Conservation (phyloP, 2,888 invertebrate genomes). For the Lamellibrachia satsuma region DNA sequence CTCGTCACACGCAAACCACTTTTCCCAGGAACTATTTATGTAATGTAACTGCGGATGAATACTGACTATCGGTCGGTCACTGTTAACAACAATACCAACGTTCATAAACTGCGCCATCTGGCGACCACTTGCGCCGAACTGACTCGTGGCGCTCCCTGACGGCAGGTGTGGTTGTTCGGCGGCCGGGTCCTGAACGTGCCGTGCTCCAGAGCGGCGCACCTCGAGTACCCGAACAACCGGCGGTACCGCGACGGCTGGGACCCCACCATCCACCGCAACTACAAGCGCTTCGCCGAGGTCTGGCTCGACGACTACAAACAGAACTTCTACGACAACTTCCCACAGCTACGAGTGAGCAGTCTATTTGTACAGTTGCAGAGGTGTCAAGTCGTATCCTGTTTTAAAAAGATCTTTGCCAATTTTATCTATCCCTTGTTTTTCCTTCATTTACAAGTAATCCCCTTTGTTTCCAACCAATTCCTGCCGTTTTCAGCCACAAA, state of each 20-base stretch:
- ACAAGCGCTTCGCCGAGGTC: constrained; percentile 37
- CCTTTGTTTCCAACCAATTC: too few species aligned
- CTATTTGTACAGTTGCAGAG: not conserved
- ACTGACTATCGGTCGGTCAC: too few species aligned
- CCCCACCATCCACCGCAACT: constrained; percentile 30
- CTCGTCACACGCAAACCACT: too few species aligned
- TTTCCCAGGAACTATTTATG: too few species aligned
- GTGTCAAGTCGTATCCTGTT: not conserved
- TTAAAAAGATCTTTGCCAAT: too few species aligned
- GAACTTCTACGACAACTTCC: constrained; percentile 33
- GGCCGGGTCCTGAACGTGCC: constrained; percentile 37
- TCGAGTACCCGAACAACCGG: constrained; percentile 29
- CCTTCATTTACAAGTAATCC: too few species aligned
- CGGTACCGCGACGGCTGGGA: constrained; percentile 28
- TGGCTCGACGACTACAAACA: constrained; percentile 34
- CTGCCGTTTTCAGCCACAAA: too few species aligned
- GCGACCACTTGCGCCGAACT: not conserved
- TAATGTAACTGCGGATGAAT: too few species aligned
- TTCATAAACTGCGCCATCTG: not conserved
- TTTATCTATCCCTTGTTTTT: too few species aligned
- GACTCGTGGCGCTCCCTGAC: not conserved
- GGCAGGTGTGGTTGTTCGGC: constrained; percentile 37
- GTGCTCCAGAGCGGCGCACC: constrained; percentile 36
- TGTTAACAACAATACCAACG: not conserved
- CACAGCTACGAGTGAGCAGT: constrained; percentile 28